These are phyloP conservation scores for Vanessa tameamea DNA, from an alignment of 1,140 invertebrate species.

Conservation along the genomic window DNA sequence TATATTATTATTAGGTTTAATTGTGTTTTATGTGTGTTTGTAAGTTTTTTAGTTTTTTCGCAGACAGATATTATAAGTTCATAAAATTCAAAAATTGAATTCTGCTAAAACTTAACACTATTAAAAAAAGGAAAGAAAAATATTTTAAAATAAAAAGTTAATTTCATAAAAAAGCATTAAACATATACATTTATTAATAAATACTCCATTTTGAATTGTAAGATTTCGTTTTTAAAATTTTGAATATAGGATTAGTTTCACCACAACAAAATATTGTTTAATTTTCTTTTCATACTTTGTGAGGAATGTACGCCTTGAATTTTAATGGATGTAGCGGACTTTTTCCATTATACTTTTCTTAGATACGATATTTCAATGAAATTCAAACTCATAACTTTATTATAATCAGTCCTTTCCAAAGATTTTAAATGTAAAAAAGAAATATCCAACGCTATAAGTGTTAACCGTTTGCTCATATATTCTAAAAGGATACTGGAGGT, in stretches of 20 bases:
- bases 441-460: neutral
- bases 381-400: conserved; percentile 18
- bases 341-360: conserved; percentile 36
- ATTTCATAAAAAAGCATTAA: too few species aligned
- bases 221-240: neutral
- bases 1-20: too few species aligned
- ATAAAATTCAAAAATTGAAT: too few species aligned
- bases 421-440: neutral
- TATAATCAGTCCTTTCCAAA: conserved; percentile 17
- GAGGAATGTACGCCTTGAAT: conserved; percentile 27
- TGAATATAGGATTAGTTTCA: conserved; percentile 2
- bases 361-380: conserved; percentile 17
- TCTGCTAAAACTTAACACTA: too few species aligned
- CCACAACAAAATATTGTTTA: conserved; percentile 31
- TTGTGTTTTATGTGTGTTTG: too few species aligned
- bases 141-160: too few species aligned
- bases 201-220: neutral
- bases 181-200: too few species aligned
- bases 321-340: conserved; percentile 33
- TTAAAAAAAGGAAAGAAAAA: too few species aligned
- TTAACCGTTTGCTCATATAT: conserved; percentile 3
- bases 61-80: too few species aligned
- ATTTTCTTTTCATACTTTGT: conserved; percentile 30
- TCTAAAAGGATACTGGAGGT: conserved; percentile 13
- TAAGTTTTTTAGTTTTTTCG: too few species aligned